Evolutionary conservation across 53 echinoderm and acorn worm species (phyloP).

Genomic region (Patiria pectinifera): DNA sequence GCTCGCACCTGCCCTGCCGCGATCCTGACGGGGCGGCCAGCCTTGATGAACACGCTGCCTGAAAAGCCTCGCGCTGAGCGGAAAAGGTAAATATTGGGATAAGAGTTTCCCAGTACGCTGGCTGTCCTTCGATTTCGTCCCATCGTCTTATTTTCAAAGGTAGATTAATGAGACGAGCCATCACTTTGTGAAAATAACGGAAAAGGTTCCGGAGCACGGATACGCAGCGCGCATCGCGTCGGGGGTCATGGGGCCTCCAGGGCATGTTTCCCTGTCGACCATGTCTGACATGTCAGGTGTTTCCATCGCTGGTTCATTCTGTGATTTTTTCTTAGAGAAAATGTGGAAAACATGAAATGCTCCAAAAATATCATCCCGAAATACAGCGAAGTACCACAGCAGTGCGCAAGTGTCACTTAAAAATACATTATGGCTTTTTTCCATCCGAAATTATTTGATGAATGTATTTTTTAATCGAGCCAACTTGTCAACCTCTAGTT

Average conservation of each 20-base stretch:
- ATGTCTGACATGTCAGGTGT: neutral
- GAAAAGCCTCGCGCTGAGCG: neutral
- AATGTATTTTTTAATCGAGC: too few relatives aligned
- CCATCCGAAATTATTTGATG: too few relatives aligned
- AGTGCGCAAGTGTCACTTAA: too few relatives aligned
- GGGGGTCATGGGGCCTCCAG: neutral
- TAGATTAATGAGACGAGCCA: neutral
- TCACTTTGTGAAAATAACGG: neutral
- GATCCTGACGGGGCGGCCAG: neutral
- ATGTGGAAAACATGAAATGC: too few relatives aligned
- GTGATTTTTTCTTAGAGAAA: neutral
- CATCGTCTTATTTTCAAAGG: neutral
- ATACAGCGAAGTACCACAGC: too few relatives aligned
- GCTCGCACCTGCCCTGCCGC: conserved; percentile 13
- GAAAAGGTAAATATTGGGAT: conserved; percentile 44
- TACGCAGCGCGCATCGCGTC: neutral
- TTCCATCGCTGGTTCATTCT: neutral
- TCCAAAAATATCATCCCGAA: too few relatives aligned
- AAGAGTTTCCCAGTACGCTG: neutral
- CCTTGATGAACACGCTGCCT: conserved; percentile 27
- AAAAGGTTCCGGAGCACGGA: neutral
- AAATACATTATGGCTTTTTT: too few relatives aligned
- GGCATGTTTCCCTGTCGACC: neutral
- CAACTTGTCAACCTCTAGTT: too few relatives aligned
- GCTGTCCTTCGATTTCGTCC: neutral